Evolutionary conservation across 2,113 vertebrate genomes (phyloP).

Genomic region (Murina feae): DNA sequence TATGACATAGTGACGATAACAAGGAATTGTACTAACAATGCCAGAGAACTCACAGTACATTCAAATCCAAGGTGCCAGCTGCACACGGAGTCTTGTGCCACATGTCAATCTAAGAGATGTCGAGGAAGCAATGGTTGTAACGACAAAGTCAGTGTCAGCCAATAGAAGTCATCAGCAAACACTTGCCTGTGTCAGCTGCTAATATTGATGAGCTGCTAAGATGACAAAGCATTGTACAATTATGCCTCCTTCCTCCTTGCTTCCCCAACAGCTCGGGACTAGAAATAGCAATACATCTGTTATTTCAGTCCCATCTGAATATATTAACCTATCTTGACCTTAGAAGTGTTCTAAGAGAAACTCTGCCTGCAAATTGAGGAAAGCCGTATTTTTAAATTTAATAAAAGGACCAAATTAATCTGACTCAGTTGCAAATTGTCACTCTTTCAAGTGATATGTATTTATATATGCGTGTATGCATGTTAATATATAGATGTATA

Average conservation of each 20-base stretch:
- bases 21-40: constrained; percentile 32
- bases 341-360: background rate
- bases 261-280: constrained; percentile 51
- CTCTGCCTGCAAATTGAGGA: background rate
- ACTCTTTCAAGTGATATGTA: background rate
- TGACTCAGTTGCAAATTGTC: background rate
- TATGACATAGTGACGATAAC: background rate
- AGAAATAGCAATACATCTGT: constrained; percentile 52
- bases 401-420: background rate
- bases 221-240: constrained; percentile 55
- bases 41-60: constrained; percentile 55
- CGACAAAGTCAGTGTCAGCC: constrained; percentile 56
- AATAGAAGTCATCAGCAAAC: constrained; percentile 47
- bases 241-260: constrained; percentile 6
- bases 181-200: constrained; percentile 59
- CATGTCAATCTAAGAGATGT: constrained; percentile 49
- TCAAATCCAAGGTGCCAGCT: constrained; percentile 42
- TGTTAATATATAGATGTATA: background rate
- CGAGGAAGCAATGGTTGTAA: constrained; percentile 58
- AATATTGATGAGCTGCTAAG: constrained; percentile 33
- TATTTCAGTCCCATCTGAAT: constrained; percentile 62
- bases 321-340: constrained; percentile 54
- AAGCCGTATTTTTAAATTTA: constrained; percentile 20
- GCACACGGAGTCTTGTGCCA: constrained; percentile 18
- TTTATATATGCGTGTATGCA: background rate